Evolutionary conservation across 2,113 vertebrate species (phyloP), one percentile per base, ranked within the genome.

Genomic region (Alethe castanea): DNA sequence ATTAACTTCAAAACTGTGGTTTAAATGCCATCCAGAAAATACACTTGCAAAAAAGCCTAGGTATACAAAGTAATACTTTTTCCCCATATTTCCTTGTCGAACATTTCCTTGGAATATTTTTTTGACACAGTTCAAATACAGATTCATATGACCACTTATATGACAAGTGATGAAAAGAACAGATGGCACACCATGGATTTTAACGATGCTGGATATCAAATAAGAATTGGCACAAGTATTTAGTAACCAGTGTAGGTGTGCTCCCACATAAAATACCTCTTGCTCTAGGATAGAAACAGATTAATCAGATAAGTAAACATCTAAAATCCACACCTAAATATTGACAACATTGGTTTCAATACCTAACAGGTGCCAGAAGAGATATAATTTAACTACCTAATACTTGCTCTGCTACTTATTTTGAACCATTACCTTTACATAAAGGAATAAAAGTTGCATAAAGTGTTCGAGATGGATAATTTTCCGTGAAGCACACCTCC

Each of bases 101-200:
- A 61, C 15, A 56, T 70, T 81, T 91, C 57, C 61, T 90, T 47
- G 23, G 72, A 93, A 47, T 88, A 81, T 48, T 82, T 70, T 70
- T 76, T 28, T 82, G 48, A 45, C 23, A 42, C 8, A 44, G 65
- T 69, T 81, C 47, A 22, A 92, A 47, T 29, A 57, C 28, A 71
- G 29, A 72, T 38, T 76, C 64, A 65, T 88, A 28, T 87, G 70
- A 92, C 78, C 26, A 65, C 35, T 79, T 87, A 72, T 72, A 47
- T 52, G 93, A 91, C 54, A 84, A 91, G 64, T 8, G 19, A 89
- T 52, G 23, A 65, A 84, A 64, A 74, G 85, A 94, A 73, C 82
- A 96, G 90, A 96, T 80, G 94, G 59, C 25, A 82, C 71, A 54
- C 5, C 42, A 81, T 9, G 64, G 90, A 89, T 88, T 89, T 82